These are phyloP conservation scores for Sarcoramphus papa DNA, from an alignment of 2,797 vertebrate genomes.

Conservation along the genomic window DNA sequence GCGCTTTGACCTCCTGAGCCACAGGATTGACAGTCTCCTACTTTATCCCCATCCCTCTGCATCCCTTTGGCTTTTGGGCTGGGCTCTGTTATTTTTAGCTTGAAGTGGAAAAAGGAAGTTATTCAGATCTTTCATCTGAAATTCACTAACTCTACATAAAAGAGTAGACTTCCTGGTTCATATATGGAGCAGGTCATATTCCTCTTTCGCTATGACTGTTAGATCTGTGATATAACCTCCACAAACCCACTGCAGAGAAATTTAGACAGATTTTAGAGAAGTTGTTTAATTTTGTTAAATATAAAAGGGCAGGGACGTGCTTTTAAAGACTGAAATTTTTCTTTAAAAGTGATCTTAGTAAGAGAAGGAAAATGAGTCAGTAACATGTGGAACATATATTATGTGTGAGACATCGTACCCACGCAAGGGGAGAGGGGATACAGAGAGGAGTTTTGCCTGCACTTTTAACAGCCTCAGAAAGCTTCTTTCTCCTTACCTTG, in stretches of 20 bases:
- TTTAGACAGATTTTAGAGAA: constrained; percentile 52
- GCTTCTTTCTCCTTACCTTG: neutral
- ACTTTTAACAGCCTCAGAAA: neutral
- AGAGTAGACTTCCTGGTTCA: constrained; percentile 47
- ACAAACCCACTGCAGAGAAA: constrained; percentile 48
- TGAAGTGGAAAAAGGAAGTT: constrained; percentile 45
- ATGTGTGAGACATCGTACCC: neutral
- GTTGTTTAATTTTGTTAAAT: neutral
- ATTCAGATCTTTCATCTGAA: constrained; percentile 40
- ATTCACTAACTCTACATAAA: constrained; percentile 7
- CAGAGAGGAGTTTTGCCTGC: neutral
- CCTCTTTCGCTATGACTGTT: constrained; percentile 56
- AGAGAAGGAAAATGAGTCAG: constrained; percentile 49
- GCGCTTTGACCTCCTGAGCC: neutral
- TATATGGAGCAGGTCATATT: constrained; percentile 48
- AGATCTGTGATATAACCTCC: neutral
- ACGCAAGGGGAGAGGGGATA: neutral
- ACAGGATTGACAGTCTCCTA: neutral
- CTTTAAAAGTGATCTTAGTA: constrained; percentile 25
- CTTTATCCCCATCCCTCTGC: neutral
- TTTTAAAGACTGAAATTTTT: constrained; percentile 29
- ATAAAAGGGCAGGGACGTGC: neutral
- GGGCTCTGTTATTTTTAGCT: neutral
- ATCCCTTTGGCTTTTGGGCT: neutral
- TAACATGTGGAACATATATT: neutral